Evolutionary conservation across 2,113 vertebrate genomes (phyloP).

Genomic region (Corythaeola cristata): DNA sequence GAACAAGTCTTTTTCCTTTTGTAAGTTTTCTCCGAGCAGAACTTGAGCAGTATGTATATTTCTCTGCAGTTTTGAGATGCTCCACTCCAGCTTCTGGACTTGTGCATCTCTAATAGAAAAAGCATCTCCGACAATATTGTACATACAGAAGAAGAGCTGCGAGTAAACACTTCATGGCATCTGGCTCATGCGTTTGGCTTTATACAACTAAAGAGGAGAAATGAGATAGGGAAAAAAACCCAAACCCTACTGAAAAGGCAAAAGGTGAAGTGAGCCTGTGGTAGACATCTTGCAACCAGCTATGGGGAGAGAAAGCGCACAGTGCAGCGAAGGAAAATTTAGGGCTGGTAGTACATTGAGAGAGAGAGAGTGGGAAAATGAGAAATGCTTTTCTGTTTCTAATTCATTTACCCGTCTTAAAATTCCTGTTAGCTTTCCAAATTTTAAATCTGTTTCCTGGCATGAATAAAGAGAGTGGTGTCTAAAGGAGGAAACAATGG

Average conservation of each 20-base stretch:
- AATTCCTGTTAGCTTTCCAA: constrained; percentile 15
- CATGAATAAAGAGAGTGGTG: background rate
- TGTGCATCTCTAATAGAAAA: background rate
- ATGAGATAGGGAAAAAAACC: background rate
- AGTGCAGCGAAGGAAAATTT: background rate
- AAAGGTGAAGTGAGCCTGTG: background rate
- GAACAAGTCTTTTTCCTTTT: background rate
- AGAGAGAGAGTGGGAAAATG: background rate
- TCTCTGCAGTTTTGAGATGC: background rate
- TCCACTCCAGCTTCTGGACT: background rate
- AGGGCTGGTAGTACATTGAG: background rate
- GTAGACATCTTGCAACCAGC: background rate
- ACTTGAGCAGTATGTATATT: background rate
- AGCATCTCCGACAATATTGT: background rate
- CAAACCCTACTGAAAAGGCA: background rate
- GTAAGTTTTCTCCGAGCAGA: background rate
- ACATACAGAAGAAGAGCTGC: background rate
- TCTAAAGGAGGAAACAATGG: constrained; percentile 36
- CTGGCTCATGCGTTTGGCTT: background rate
- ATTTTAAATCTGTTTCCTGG: constrained; percentile 8
- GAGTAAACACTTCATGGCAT: background rate
- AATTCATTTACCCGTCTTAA: background rate
- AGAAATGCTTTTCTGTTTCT: constrained; percentile 33
- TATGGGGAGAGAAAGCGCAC: background rate
- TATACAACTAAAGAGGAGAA: background rate